Percentiles rank a stretch among this genome's conserved stretches.
Evolutionary conservation across 1,140 invertebrate genomes (phyloP).

Genomic region (Phthorimaea operculella): DNA sequence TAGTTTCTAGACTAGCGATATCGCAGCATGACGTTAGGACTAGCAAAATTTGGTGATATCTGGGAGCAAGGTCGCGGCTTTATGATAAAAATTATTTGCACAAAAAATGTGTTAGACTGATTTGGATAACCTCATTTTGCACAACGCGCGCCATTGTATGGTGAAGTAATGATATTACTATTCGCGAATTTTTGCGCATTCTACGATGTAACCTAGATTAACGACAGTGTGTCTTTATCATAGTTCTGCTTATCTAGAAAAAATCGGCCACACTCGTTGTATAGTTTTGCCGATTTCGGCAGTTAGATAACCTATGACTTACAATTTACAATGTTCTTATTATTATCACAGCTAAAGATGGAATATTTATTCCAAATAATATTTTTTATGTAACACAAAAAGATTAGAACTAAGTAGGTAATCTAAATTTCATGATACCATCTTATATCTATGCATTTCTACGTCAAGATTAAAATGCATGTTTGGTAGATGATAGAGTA

Average conservation of each 20-base stretch:
- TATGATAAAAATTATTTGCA: slow-evolving; percentile 63
- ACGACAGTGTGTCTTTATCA: slow-evolving; percentile 1
- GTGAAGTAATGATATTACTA: neutral
- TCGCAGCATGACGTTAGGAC: slow-evolving; percentile 41
- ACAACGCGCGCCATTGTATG: slow-evolving; percentile 44
- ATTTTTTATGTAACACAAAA: too few relatives aligned
- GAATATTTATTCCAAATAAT: too few relatives aligned
- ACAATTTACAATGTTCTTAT: neutral
- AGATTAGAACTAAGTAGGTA: too few relatives aligned
- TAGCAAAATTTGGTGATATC: slow-evolving; percentile 57
- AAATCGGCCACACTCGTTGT: neutral
- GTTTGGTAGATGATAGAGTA: too few relatives aligned
- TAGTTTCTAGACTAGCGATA: slow-evolving; percentile 25
- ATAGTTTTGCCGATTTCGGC: neutral
- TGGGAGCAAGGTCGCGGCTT: slow-evolving; percentile 60
- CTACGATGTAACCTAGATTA: slow-evolving; percentile 3
- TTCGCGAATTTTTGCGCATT: neutral
- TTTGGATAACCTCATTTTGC: slow-evolving; percentile 60
- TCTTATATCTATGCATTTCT: too few relatives aligned
- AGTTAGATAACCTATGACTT: neutral
- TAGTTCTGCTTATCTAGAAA: neutral
- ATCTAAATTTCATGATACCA: too few relatives aligned
- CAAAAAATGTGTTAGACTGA: slow-evolving; percentile 57
- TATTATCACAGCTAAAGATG: too few relatives aligned
- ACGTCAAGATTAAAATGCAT: too few relatives aligned